Percentiles rank a stretch among this genome's conserved stretches.
Conservation (phyloP, 1,140 invertebrate genomes). For the Bradynema listronoti region DNA sequence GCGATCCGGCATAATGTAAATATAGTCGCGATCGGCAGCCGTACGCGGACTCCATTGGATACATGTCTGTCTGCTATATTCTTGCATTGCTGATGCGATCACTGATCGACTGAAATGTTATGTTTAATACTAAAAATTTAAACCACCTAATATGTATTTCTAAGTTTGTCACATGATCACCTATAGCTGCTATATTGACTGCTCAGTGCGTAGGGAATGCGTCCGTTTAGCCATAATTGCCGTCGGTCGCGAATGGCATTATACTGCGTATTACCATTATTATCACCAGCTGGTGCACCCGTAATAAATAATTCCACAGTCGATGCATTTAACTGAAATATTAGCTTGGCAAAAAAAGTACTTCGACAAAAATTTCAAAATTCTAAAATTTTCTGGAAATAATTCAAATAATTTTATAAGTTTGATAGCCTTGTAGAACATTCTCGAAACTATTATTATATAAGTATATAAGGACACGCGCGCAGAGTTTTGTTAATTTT, state of each 20-base stretch:
- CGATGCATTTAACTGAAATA: slow-evolving; percentile 46
- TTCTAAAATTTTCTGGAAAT: too few relatives aligned
- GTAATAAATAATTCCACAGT: slow-evolving; percentile 48
- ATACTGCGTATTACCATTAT: slow-evolving; percentile 28
- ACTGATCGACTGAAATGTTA: slow-evolving; percentile 49
- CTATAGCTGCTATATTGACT: slow-evolving; percentile 57
- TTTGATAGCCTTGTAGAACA: too few relatives aligned
- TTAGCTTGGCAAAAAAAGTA: background rate
- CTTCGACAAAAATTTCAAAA: too few relatives aligned
- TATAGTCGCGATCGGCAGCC: slow-evolving; percentile 47
- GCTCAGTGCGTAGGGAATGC: slow-evolving; percentile 54
- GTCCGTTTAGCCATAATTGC: slow-evolving; percentile 52
- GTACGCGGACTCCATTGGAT: slow-evolving; percentile 55
- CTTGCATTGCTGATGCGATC: slow-evolving; percentile 55
- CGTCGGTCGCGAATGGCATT: slow-evolving; percentile 54
- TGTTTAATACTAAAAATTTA: slow-evolving; percentile 11
- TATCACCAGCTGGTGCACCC: slow-evolving; percentile 32
- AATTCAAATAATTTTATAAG: too few relatives aligned
- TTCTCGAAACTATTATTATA: too few relatives aligned
- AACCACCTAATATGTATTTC: slow-evolving; percentile 14
- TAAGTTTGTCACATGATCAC: slow-evolving; percentile 15
- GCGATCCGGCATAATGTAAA: slow-evolving; percentile 55
- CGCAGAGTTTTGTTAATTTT: too few relatives aligned
- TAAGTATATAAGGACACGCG: too few relatives aligned
- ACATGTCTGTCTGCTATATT: slow-evolving; percentile 47